phyloP scores from a whole-genome alignment of 2,797 vertebrate genomes.

The Rousettus madagascariensis region DNA sequence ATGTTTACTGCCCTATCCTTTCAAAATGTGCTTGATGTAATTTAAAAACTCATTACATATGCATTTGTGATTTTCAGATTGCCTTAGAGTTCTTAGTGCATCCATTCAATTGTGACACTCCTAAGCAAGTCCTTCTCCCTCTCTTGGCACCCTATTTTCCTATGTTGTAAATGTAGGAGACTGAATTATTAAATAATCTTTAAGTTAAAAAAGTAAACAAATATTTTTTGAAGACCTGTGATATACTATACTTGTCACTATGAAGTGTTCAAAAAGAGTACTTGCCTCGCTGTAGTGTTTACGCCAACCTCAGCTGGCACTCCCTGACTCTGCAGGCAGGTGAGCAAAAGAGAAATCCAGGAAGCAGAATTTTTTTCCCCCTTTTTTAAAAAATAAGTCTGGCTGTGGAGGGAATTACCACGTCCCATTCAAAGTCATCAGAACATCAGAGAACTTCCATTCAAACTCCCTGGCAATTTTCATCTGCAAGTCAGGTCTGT shows the following conservation, averaged over 20 bases:
- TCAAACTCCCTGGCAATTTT: conserved; percentile 67
- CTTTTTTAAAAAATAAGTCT: background rate
- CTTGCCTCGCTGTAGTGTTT: background rate
- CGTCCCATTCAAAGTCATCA: conserved; percentile 68
- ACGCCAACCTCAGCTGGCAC: fast-evolving
- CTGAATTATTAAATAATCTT: background rate
- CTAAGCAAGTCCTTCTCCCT: background rate
- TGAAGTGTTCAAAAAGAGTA: background rate
- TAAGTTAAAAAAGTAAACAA: background rate
- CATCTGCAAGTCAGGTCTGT: conserved; percentile 58
- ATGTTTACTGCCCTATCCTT: background rate
- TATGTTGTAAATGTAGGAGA: background rate
- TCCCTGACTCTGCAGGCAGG: background rate
- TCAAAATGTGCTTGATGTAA: background rate
- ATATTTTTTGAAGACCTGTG: background rate
- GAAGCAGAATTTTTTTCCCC: background rate
- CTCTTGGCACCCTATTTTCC: background rate
- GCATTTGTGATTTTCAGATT: background rate
- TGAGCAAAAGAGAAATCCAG: background rate
- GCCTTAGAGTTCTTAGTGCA: background rate
- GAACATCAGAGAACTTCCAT: conserved; percentile 71
- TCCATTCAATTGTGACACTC: background rate
- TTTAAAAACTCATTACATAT: background rate
- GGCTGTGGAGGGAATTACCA: background rate
- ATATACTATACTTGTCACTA: background rate